Conservation (phyloP, 2,888 invertebrate genomes). For the Asteroscopus sphinx region DNA sequence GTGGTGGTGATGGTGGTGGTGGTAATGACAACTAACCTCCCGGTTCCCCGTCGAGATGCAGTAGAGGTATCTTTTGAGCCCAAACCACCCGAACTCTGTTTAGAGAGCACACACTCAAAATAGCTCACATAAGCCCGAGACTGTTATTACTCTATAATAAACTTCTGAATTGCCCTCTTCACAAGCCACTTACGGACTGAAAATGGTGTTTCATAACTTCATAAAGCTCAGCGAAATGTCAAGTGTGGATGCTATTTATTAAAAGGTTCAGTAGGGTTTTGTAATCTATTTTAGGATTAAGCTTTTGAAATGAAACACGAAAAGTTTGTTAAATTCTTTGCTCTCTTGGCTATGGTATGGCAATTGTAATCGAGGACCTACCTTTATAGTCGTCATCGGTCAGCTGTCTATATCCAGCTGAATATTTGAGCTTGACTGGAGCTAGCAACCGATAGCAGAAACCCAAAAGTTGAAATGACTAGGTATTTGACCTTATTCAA, state of each 20-base stretch:
- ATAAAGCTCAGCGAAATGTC: conserved; percentile 44
- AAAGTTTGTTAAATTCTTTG: too few relatives aligned
- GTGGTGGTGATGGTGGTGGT: too few relatives aligned
- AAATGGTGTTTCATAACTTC: conserved; percentile 53
- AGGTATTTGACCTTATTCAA: too few relatives aligned
- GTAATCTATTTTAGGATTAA: not conserved
- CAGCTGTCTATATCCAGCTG: too few relatives aligned
- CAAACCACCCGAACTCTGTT: conserved; percentile 15
- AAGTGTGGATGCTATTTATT: conserved; percentile 21
- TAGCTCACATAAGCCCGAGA: conserved; percentile 28
- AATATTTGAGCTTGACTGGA: too few relatives aligned
- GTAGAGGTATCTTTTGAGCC: not conserved
- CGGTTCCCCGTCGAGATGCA: not conserved
- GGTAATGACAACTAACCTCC: too few relatives aligned
- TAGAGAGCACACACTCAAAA: conserved; percentile 31
- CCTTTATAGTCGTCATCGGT: too few relatives aligned
- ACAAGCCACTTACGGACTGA: conserved; percentile 47
- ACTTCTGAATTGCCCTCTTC: conserved; percentile 48
- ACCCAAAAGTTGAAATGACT: too few relatives aligned
- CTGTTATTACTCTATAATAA: conserved; percentile 46
- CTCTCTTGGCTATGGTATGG: too few relatives aligned
- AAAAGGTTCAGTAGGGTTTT: conserved; percentile 39
- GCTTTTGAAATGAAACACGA: too few relatives aligned
- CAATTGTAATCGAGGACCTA: too few relatives aligned
- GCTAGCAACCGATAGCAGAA: too few relatives aligned